These are phyloP conservation scores for Aurelia sp. DNA, from an alignment of 30 jellyfish, hydroid and myxozoan genomes.

Conservation along the genomic window DNA sequence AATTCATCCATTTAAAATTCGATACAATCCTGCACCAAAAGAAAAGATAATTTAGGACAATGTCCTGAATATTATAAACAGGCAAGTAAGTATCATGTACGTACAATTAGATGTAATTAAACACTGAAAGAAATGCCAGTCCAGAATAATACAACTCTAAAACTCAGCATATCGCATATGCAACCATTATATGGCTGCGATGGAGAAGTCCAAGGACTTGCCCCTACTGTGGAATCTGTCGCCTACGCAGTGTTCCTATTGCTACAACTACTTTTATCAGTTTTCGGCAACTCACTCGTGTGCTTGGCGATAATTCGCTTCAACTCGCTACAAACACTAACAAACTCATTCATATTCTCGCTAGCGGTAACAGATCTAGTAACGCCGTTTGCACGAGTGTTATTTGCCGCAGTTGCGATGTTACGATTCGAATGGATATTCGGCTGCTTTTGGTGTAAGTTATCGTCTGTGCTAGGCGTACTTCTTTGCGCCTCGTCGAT, in stretches of 20 bases:
- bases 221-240: conserved; percentile 51
- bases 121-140: too few relatives aligned
- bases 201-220: conserved; percentile 69
- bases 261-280: conserved; percentile 53
- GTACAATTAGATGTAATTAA: too few relatives aligned
- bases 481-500: conserved; percentile 86
- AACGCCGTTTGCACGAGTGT: conserved; percentile 80
- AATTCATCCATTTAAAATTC: too few relatives aligned
- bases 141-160: background rate
- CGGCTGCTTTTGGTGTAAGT: conserved; percentile 92
- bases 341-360: conserved; percentile 81
- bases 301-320: conserved; percentile 77
- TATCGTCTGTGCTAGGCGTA: conserved; percentile 84
- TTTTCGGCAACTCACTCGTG: conserved; percentile 79
- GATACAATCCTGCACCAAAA: too few relatives aligned
- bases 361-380: conserved; percentile 84
- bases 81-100: too few relatives aligned
- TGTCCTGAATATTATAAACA: too few relatives aligned
- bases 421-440: conserved; percentile 74
- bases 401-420: conserved; percentile 72
- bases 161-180: background rate
- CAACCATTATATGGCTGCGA: conserved; percentile 79
- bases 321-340: conserved; percentile 64
- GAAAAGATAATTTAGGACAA: too few relatives aligned
- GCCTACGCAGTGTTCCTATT: conserved; percentile 50